These are phyloP conservation scores for Pyrrhosoma nymphula DNA, from an alignment of 2,888 invertebrate genomes.

Conservation along the genomic window DNA sequence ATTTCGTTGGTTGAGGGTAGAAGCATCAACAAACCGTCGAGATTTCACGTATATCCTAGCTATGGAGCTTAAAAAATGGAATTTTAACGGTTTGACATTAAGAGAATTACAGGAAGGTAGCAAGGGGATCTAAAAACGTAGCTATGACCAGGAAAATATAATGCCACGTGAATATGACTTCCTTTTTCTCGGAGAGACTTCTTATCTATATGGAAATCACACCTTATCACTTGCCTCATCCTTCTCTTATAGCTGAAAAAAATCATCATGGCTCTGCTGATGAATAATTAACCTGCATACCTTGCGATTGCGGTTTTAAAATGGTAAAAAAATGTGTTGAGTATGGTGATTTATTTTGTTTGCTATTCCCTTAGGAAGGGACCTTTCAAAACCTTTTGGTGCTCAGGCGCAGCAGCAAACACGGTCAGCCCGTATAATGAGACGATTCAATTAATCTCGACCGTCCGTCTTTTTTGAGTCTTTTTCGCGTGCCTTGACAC, in stretches of 20 bases:
- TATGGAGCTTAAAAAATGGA: too few species aligned
- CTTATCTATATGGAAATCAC: background rate
- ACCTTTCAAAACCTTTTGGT: background rate
- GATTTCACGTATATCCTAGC: too few species aligned
- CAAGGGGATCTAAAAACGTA: too few species aligned
- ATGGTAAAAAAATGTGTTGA: background rate
- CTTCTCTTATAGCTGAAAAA: background rate
- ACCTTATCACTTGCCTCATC: background rate
- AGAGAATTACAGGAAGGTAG: too few species aligned
- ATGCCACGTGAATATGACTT: too few species aligned
- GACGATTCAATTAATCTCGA: conserved; percentile 25
- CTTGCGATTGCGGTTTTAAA: background rate
- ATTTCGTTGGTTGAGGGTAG: too few species aligned
- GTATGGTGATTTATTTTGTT: background rate
- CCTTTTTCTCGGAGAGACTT: background rate
- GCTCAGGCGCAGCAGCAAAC: background rate
- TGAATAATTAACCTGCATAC: background rate
- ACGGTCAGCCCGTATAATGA: background rate
- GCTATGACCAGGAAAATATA: too few species aligned
- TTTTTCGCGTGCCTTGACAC: background rate
- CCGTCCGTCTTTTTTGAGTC: background rate
- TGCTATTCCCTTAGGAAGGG: background rate
- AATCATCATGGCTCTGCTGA: background rate
- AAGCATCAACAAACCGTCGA: too few species aligned
- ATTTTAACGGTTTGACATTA: too few species aligned